Evolutionary conservation across 2,888 invertebrate genomes (phyloP), one percentile per base, ranked within the genome.

Genomic region (Tachina lurida): DNA sequence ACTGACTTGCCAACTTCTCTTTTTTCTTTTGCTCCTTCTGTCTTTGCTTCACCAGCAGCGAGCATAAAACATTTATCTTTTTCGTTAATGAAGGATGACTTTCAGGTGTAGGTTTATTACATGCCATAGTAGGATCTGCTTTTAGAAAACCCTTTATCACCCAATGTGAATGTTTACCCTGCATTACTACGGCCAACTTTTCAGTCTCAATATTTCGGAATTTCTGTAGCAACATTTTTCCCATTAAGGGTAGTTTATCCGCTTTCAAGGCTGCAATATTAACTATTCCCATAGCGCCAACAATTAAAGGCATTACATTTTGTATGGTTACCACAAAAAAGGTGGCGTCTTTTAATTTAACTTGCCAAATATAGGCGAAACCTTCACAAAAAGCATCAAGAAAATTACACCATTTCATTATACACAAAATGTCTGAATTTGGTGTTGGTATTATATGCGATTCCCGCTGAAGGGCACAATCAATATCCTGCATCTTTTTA

Each of bases 401-500:
- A 52, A 92, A 92, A 52, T 91, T 92, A 0, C 89, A 88, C 92
- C 92, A 92, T 49, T 91, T 91, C 31, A 92, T 91, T 19, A 92
- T 91, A 87, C 92, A 92, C 0, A 92, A 83, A 12, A 92, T 91
- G 47, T 91, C 92, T 39, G 91, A 89, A 73, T 91, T 91, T 2
- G 92, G 92, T 0, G 88, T 84, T 0, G 92, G 92, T 62, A 93
- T 91, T 10, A 91, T 89, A 80, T 90, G 91, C 41, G 90, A 91
- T 54, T 92, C 91, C 5, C 91, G 90, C 58, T 89, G 90, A 75
- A 92, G 87, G 2, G 92, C 92, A 87, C 90, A 84, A 41, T 92
- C 92, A 56, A 92, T 92, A 74, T 92, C 92, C 84, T 92, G 91
- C 92, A 92, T 92, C 77, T 92, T 92, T 65, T 91, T 91, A 86